These are phyloP conservation scores for Tenthredo livida DNA, from an alignment of 2,888 invertebrate genomes.

Conservation along the genomic window DNA sequence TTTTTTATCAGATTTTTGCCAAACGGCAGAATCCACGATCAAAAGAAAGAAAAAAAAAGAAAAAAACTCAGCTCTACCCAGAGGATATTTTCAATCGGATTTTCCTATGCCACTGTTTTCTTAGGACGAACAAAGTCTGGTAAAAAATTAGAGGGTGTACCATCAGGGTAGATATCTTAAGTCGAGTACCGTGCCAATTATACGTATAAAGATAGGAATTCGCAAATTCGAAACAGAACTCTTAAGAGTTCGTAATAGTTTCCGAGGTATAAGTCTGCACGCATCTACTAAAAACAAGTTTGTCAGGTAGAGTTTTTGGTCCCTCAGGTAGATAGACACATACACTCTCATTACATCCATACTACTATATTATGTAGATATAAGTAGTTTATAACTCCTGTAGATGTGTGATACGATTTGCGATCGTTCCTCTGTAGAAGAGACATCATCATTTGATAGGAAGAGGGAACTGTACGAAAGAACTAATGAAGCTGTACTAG, in stretches of 20 bases:
- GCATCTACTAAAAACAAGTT: not conserved
- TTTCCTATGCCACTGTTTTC: not conserved
- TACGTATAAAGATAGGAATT: not conserved
- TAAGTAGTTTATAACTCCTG: constrained; percentile 11
- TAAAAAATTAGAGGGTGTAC: constrained; percentile 14
- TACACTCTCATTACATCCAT: constrained; percentile 1
- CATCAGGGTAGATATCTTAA: not conserved
- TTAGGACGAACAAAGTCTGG: constrained; percentile 7
- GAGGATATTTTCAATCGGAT: not conserved
- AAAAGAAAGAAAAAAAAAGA: too few relatives aligned
- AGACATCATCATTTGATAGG: not conserved
- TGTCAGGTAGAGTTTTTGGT: constrained; percentile 5
- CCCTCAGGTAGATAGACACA: not conserved
- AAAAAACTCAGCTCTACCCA: not conserved
- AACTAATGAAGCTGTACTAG: constrained; percentile 38
- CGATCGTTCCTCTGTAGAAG: not conserved
- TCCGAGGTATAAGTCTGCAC: not conserved
- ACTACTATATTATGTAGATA: constrained; percentile 4
- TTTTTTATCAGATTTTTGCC: not conserved
- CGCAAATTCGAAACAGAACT: constrained; percentile 6
- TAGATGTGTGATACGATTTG: constrained; percentile 15
- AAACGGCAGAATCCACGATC: not conserved
- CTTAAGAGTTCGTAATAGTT: not conserved
- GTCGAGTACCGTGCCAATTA: constrained; percentile 22
- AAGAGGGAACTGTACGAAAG: constrained; percentile 23